Conservation (phyloP, 2,888 invertebrate genomes). For the Odontocolon sp. region DNA sequence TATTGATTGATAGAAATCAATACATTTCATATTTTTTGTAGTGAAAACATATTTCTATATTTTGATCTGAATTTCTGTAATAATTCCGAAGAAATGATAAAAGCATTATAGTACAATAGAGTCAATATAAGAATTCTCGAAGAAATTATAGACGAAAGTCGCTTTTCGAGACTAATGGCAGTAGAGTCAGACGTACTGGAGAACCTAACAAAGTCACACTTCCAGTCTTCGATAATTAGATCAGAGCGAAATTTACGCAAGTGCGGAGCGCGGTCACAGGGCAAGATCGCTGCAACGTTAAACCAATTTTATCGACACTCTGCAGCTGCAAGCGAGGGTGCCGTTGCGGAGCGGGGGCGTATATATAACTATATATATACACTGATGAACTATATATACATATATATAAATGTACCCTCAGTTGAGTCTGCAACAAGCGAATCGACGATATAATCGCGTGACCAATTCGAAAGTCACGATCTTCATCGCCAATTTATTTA, state of each 20-base stretch:
- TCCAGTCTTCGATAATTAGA: slow-evolving; percentile 63
- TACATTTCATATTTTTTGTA: too few species aligned
- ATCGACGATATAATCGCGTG: slow-evolving; percentile 1
- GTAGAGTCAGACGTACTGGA: slow-evolving; percentile 21
- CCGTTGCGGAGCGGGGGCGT: neutral
- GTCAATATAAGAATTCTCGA: slow-evolving; percentile 55
- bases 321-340: neutral
- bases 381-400: neutral
- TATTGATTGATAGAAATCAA: too few species aligned
- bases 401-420: neutral
- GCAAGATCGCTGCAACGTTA: slow-evolving; percentile 56
- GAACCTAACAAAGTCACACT: slow-evolving; percentile 57
- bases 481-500: neutral
- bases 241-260: slow-evolving; percentile 63
- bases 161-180: slow-evolving; percentile 52
- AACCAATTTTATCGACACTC: slow-evolving; percentile 64
- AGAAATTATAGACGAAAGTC: slow-evolving; percentile 51
- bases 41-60: too few species aligned
- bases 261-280: slow-evolving; percentile 39
- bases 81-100: neutral
- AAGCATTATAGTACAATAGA: slow-evolving; percentile 4
- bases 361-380: neutral
- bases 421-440: slow-evolving; percentile 15
- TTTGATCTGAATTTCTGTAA: too few species aligned
- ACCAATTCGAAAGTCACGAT: neutral